phyloP scores from a whole-genome alignment of 1,140 invertebrate species.

The Pemphigus obesinymphae region DNA sequence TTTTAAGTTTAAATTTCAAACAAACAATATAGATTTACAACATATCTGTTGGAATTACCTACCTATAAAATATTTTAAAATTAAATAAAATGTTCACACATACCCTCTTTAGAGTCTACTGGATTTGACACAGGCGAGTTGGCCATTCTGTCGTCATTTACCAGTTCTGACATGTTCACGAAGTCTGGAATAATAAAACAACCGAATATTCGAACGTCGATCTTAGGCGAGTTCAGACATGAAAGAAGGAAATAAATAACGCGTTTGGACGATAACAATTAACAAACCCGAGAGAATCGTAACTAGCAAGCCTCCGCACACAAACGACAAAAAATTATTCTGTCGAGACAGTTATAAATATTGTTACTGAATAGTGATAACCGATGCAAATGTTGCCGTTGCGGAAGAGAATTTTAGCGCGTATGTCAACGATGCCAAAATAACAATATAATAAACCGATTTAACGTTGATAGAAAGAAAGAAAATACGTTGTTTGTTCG shows the following conservation, averaged over 20 bases:
- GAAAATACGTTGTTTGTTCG: background rate
- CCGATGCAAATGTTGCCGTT: background rate
- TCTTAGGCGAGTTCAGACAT: background rate
- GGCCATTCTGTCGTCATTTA: background rate
- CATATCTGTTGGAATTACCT: too few relatives aligned
- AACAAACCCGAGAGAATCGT: background rate
- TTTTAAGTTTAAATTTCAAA: too few relatives aligned
- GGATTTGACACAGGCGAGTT: background rate
- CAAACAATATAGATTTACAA: too few relatives aligned
- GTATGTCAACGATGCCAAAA: background rate
- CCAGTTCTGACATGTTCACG: background rate
- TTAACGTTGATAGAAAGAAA: background rate
- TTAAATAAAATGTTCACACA: too few relatives aligned
- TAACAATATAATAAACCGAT: background rate
- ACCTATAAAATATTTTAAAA: too few relatives aligned
- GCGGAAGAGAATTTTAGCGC: background rate
- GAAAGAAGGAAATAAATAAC: background rate
- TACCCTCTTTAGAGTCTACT: background rate
- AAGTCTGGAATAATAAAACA: background rate
- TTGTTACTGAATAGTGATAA: slow-evolving; percentile 1
- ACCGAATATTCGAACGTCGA: background rate
- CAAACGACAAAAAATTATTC: background rate
- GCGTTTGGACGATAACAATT: background rate
- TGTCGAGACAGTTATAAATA: background rate
- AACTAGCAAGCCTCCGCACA: background rate